Conservation (phyloP, 2,888 invertebrate genomes). For the Metopia argyrocephala region DNA sequence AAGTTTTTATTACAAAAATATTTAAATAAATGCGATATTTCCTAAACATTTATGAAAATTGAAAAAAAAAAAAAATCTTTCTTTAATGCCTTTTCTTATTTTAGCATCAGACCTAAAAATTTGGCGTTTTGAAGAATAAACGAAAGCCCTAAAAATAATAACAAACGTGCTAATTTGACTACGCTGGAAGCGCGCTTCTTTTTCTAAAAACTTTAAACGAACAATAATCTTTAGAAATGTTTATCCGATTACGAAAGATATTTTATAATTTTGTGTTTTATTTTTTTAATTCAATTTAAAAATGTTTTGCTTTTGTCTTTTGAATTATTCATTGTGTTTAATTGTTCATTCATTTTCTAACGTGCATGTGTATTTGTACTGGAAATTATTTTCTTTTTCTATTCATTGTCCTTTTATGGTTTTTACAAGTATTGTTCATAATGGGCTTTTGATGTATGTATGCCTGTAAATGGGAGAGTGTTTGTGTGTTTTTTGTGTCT, state of each 20-base stretch:
- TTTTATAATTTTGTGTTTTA: background rate
- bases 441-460: no score
- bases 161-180: background rate
- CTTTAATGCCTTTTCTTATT: background rate
- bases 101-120: no score
- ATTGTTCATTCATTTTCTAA: conserved; percentile 43
- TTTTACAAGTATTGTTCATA: background rate
- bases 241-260: background rate
- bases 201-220: background rate
- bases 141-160: background rate
- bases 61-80: conserved; percentile 1
- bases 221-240: background rate
- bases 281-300: background rate
- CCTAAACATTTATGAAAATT: no score
- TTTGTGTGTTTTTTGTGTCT: conserved; percentile 8
- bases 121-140: no score
- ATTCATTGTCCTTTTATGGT: background rate
- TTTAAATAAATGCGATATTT: no score
- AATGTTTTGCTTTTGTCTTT: conserved; percentile 6
- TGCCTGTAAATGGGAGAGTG: no score
- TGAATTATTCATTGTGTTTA: conserved; percentile 51
- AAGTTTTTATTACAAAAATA: no score
- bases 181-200: background rate
- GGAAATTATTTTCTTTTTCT: conserved; percentile 25
- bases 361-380: conserved; percentile 4